A percentile compares a stretch with the other conserved stretches of the same genome.
Evolutionary conservation across 2,888 invertebrate species (phyloP).

Genomic region (Cephus sareptanus): DNA sequence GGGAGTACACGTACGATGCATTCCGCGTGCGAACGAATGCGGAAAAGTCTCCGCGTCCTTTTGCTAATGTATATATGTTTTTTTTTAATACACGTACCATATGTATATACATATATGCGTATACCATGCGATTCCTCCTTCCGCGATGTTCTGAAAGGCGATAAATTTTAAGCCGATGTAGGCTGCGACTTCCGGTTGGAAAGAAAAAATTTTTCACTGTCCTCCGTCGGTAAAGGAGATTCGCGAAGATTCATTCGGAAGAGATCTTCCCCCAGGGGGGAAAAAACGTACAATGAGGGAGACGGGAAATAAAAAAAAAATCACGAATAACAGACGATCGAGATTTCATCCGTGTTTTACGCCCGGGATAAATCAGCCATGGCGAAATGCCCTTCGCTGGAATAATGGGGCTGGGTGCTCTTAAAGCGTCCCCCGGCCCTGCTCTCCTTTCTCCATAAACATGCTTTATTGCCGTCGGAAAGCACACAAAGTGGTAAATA

Average conservation of each 20-base stretch:
- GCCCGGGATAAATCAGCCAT: neutral
- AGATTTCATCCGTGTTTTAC: neutral
- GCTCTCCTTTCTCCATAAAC: neutral
- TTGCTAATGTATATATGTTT: neutral
- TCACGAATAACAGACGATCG: neutral
- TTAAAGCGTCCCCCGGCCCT: neutral
- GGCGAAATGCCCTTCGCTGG: neutral
- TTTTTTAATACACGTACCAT: no score
- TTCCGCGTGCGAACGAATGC: neutral
- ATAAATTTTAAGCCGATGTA: neutral
- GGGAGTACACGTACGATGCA: neutral
- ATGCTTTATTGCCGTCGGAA: neutral
- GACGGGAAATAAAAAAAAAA: neutral
- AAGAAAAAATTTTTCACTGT: neutral
- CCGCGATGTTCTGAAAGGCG: neutral
- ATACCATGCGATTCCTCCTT: neutral
- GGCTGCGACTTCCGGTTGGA: neutral
- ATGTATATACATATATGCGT: neutral
- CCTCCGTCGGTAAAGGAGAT: neutral
- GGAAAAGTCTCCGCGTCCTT: neutral
- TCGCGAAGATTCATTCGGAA: neutral
- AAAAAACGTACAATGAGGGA: neutral
- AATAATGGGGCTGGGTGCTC: neutral
- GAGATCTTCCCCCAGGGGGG: neutral
- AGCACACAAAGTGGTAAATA: neutral